Conservation (phyloP, 2,888 invertebrate species). For the Ophonus ardosiacus region DNA sequence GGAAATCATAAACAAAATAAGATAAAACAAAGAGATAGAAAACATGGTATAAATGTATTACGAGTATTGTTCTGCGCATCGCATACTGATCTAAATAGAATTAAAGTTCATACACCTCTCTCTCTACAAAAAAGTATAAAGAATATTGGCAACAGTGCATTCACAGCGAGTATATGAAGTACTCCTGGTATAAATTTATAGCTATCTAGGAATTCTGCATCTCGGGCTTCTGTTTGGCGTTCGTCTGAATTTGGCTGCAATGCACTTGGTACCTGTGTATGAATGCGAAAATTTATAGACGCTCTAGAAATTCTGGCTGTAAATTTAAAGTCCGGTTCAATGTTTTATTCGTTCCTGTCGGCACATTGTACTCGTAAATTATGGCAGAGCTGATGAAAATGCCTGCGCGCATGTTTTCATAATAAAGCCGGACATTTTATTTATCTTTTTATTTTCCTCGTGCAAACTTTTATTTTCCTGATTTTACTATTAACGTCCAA, state of each 20-base stretch:
- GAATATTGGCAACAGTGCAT: slow-evolving; percentile 20
- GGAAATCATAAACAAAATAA: not conserved
- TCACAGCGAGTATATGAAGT: not conserved
- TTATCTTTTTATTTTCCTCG: slow-evolving; percentile 2
- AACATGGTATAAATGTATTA: not conserved
- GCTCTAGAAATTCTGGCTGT: slow-evolving; percentile 49
- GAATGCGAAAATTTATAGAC: slow-evolving; percentile 53
- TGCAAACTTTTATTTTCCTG: slow-evolving; percentile 19
- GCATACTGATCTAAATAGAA: slow-evolving; percentile 1
- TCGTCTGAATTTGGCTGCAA: slow-evolving; percentile 47
- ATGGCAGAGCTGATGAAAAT: slow-evolving; percentile 47
- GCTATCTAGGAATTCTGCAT: slow-evolving; percentile 27
- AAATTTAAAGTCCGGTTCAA: slow-evolving; percentile 52
- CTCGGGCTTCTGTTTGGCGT: slow-evolving; percentile 34
- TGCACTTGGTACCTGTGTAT: slow-evolving; percentile 38
- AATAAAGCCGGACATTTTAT: slow-evolving; percentile 38
- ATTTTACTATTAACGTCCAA: not conserved
- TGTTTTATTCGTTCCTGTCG: slow-evolving; percentile 53
- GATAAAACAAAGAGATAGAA: not conserved
- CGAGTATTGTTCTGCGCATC: not conserved
- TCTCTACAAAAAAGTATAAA: not conserved
- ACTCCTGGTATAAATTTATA: slow-evolving; percentile 39
- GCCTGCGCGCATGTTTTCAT: slow-evolving; percentile 45
- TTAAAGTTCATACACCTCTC: slow-evolving; percentile 2
- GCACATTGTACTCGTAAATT: slow-evolving; percentile 53